phyloP scores from a whole-genome alignment of 2,797 vertebrate genomes.

The Pipistrellus pipistrellus region DNA sequence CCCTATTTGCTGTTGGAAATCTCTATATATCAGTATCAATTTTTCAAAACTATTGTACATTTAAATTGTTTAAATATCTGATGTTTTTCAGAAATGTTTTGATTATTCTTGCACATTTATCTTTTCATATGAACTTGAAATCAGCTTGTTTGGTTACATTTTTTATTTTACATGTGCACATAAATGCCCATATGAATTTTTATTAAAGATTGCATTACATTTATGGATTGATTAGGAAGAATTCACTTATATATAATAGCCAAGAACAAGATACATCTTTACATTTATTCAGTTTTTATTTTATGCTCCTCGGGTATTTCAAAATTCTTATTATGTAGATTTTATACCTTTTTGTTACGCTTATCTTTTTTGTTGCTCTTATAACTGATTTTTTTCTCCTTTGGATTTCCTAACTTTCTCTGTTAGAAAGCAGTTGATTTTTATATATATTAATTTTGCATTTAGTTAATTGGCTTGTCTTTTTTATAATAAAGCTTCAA shows the following conservation, averaged over 20 bases:
- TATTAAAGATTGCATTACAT: background rate
- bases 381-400: background rate
- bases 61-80: background rate
- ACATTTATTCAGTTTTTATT: background rate
- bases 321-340: background rate
- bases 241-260: background rate
- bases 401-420: background rate
- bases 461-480: background rate
- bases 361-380: background rate
- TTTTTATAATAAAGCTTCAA: constrained; percentile 4
- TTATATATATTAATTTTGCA: constrained; percentile 20
- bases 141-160: background rate
- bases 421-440: background rate
- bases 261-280: background rate
- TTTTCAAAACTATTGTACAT: background rate
- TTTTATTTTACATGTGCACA: background rate
- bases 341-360: background rate
- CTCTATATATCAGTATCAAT: background rate
- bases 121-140: background rate
- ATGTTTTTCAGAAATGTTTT: constrained; percentile 17
- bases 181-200: background rate
- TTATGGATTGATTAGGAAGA: background rate
- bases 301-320: background rate
- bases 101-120: background rate
- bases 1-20: background rate